Base-by-base conservation (phyloP, 2,113 vertebrate species). In the Pitta sordida region DNA sequence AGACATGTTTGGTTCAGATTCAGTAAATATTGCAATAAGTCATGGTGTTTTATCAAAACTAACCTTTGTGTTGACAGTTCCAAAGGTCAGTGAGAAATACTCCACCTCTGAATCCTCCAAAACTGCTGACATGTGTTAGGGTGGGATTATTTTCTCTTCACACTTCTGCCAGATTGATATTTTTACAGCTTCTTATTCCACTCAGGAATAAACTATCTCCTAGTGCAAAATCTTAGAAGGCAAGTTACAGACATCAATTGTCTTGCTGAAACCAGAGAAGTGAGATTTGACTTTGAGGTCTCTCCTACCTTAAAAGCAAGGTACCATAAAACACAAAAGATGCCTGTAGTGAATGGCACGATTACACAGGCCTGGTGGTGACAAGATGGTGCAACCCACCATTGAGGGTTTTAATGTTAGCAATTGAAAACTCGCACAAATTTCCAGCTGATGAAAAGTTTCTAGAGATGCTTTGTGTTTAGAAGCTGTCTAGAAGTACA, bases 81-180 rank as follows among this genome's bases (percentile, higher is more conserved):
- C 27, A 83, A 74, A 48, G 32, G 22, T 37, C 41, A 65, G 10
- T 34, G 36, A 81, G 51, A 88, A 29, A 11, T 58, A 15, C 6
- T n/a, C 5, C 3, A 2, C 13, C 3, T 15, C 29, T 3, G 1
- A 18, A 59, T 3, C 3, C 2, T 83, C n/a, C 19, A 24, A 52
- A 74, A 53, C 3, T 39, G 13, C 6, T 56, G 14, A 43, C 1
- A 8, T 20, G 2, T n/a, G 83, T n/a, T n/a, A n/a, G n/a, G n/a
- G 2, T 52, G 24, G n/a, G 2, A 6, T 24, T 30, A 19, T n/a
- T 62, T 83, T 62, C 15, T 46, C 15, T 48, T 51, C 39, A 43
- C 3, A 46, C 5, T 4, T 78, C n/a, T 74, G 51, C 19, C 19
- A 29, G 22, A n/a, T 11, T 48, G 22, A 18, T 18, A 43, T 19